Conservation (phyloP, 1,140 invertebrate species). For the Vanessa tameamea region DNA sequence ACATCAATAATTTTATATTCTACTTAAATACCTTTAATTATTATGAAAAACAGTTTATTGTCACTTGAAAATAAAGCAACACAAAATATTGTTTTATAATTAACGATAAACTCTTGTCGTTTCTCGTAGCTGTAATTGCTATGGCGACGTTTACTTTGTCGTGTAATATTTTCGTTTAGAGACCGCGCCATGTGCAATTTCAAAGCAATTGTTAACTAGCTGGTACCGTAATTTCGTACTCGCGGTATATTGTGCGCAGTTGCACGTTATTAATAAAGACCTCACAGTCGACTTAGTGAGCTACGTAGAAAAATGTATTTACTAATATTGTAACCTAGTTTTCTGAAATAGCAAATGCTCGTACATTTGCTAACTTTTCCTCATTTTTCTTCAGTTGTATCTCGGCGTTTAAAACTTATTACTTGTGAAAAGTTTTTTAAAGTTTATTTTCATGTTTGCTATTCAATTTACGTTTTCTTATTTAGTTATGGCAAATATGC, state of each 20-base stretch:
- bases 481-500: no score
- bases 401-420: slow-evolving; percentile 22
- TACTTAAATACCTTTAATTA: no score
- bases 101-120: neutral
- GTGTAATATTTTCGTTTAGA: slow-evolving; percentile 61
- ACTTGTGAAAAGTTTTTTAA: slow-evolving; percentile 19
- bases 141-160: slow-evolving; percentile 29
- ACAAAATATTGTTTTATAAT: neutral
- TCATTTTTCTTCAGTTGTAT: slow-evolving; percentile 26
- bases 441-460: slow-evolving; percentile 24
- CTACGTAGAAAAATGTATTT: slow-evolving; percentile 24
- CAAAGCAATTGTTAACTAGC: slow-evolving; percentile 34
- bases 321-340: slow-evolving; percentile 23
- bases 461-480: neutral
- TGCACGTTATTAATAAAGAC: slow-evolving; percentile 29
- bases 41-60: no score
- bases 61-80: neutral
- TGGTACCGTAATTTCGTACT: slow-evolving; percentile 32
- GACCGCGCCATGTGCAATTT: slow-evolving; percentile 59
- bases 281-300: slow-evolving; percentile 21
- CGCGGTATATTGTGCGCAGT: slow-evolving; percentile 27
- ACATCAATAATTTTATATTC: no score
- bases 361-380: slow-evolving; percentile 20
- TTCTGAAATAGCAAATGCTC: slow-evolving; percentile 15
- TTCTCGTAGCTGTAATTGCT: neutral